Base-by-base conservation (phyloP, 1,140 invertebrate species). In the Sinonovacula constricta region DNA sequence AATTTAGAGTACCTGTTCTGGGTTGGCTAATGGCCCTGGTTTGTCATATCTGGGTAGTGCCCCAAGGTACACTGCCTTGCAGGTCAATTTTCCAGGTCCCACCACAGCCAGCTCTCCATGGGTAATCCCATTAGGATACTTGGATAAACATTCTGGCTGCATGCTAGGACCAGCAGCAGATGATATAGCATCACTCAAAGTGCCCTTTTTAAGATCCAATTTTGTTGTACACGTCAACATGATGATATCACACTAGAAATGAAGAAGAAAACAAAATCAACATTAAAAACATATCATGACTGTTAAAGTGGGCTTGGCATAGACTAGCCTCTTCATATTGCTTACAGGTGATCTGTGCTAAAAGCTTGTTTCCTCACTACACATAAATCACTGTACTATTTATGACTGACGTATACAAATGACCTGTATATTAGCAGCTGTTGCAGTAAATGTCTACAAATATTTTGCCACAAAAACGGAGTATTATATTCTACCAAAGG, bases 241-340 rank as follows among this genome's bases (percentile, higher is more conserved):
- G n/a, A 86, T 81, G 26, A 83, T 81, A 79, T 84, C 82, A 14
- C 72, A 77, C 85, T 87, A 51, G 31, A 26, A 65, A 36, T 18
- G 26, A 39, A 65, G 3, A 0, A 5, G 56, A 28, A 59, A 45
- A 45, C 39, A 7, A 45, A 45, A 7, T 45, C 39, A 45, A 18
- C 39, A 45, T 7, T 45, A 18, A 45, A 45, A 45, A 45, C 39
- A n/a, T n/a, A n/a, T n/a, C n/a, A n/a, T n/a, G n/a, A n/a, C n/a
- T n/a, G n/a, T n/a, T n/a, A n/a, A n/a, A n/a, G n/a, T n/a, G n/a
- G n/a, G n/a, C n/a, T n/a, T n/a, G n/a, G n/a, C n/a, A n/a, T n/a
- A n/a, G n/a, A n/a, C n/a, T n/a, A n/a, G n/a, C n/a, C n/a, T n/a
- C n/a, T n/a, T n/a, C n/a, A n/a, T n/a, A n/a, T n/a, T n/a, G n/a